Conservation (phyloP, 2,113 vertebrate genomes). For the Ptilorrhoa leucosticta region DNA sequence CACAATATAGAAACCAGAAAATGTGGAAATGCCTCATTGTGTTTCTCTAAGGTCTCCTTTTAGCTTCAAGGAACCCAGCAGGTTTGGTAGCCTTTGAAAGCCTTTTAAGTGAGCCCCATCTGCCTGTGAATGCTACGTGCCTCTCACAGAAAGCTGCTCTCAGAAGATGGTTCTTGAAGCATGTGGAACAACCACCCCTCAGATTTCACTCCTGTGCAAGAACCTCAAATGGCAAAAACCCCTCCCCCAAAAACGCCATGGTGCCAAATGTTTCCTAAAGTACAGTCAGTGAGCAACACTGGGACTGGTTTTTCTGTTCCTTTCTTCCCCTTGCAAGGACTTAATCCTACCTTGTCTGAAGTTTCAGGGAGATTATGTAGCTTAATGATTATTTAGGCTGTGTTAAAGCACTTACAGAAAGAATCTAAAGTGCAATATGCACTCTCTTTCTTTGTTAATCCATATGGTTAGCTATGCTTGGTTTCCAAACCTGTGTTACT, state of each 20-base stretch:
- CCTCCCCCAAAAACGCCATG: neutral
- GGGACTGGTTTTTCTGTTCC: neutral
- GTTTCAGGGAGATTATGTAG: neutral
- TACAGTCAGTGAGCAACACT: neutral
- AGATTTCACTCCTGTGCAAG: neutral
- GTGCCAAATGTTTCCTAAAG: neutral
- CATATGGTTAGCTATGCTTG: neutral
- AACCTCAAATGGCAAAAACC: neutral
- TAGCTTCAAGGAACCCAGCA: neutral
- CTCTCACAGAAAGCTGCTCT: neutral
- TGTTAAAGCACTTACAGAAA: neutral
- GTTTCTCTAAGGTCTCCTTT: neutral
- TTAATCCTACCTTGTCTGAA: neutral
- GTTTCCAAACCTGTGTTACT: neutral
- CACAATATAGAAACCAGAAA: neutral
- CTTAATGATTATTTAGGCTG: neutral
- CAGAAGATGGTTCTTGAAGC: neutral
- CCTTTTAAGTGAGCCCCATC: neutral
- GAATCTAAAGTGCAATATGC: neutral
- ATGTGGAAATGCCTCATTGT: neutral
- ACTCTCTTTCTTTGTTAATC: neutral
- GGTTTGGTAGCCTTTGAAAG: neutral
- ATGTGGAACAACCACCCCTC: neutral
- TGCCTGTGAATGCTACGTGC: neutral
- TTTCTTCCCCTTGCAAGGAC: neutral